phyloP scores from a whole-genome alignment of 2,888 invertebrate genomes.

The Microctonus brassicae region DNA sequence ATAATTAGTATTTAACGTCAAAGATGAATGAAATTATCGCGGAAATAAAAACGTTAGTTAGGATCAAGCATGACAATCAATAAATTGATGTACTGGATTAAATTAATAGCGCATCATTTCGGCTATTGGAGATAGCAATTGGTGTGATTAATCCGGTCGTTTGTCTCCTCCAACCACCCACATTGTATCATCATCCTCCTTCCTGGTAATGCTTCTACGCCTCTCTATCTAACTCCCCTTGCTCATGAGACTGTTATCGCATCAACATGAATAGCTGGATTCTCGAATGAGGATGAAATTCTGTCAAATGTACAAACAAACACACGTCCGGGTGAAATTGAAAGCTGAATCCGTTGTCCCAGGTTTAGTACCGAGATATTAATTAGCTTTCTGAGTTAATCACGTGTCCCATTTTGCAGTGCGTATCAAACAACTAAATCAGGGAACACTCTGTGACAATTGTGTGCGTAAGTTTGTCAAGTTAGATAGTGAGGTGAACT shows the following conservation, averaged over 20 bases:
- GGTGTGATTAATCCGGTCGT: conserved; percentile 58
- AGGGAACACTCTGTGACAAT: conserved; percentile 16
- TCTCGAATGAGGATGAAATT: neutral
- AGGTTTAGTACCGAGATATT: conserved; percentile 45
- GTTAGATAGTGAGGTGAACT: neutral
- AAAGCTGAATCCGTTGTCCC: conserved; percentile 47
- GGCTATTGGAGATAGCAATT: conserved; percentile 53
- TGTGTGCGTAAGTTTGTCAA: conserved; percentile 21
- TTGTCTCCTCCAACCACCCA: conserved; percentile 48
- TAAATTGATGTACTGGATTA: conserved; percentile 31
- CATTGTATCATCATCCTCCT: conserved; percentile 12
- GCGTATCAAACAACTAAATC: conserved; percentile 15
- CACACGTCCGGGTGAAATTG: conserved; percentile 47
- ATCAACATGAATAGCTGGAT: neutral
- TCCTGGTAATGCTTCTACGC: neutral
- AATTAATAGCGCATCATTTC: conserved; percentile 50
- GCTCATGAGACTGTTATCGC: neutral
- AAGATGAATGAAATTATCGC: too few species aligned
- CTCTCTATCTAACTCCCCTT: neutral
- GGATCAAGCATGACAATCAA: neutral
- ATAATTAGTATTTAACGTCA: too few species aligned
- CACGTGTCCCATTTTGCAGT: conserved; percentile 35
- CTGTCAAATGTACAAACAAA: conserved; percentile 14
- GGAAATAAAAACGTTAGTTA: neutral
- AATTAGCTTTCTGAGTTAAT: conserved; percentile 55